phyloP scores from a whole-genome alignment of 2,113 vertebrate species.

The Antechinus flavipes region DNA sequence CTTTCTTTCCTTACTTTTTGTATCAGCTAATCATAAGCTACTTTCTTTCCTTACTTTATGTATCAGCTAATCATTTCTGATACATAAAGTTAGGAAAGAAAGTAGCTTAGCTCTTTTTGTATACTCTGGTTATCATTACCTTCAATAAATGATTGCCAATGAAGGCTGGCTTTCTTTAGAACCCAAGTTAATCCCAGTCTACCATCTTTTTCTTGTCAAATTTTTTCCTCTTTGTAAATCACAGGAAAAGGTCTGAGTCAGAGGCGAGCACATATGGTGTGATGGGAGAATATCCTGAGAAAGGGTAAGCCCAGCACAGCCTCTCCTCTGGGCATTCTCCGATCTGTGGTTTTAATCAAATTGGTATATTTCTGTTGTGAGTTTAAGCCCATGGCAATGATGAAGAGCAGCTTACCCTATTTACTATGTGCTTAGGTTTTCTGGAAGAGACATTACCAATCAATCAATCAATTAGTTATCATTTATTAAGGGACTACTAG shows the following conservation, averaged over 20 bases:
- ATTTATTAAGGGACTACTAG: not conserved
- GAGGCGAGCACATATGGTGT: not conserved
- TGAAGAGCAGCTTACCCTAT: not conserved
- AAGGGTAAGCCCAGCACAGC: slow-evolving; percentile 26
- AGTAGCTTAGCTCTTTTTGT: not conserved
- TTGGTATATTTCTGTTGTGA: slow-evolving; percentile 10
- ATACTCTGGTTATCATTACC: slow-evolving; percentile 62
- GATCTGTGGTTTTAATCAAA: slow-evolving; percentile 65
- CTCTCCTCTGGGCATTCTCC: slow-evolving; percentile 16
- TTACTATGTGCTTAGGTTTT: not conserved
- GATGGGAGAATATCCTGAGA: slow-evolving; percentile 1
- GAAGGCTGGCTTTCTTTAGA: slow-evolving; percentile 53
- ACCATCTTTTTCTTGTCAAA: slow-evolving; percentile 38
- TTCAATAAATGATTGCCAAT: slow-evolving; percentile 44
- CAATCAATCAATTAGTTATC: not conserved
- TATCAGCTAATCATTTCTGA: not conserved
- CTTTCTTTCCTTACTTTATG: no score
- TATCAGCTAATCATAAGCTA: no score
- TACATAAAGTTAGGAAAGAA: not conserved
- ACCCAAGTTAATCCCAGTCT: slow-evolving; percentile 37
- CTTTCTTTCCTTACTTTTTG: no score
- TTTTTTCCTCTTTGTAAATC: slow-evolving; percentile 32
- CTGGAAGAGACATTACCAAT: not conserved
- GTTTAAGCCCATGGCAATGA: slow-evolving; percentile 7
- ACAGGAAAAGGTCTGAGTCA: slow-evolving; percentile 50